Percentiles rank a stretch among this genome's conserved stretches.
Evolutionary conservation across 2,888 invertebrate genomes (phyloP).

Genomic region (Ditula angustiorana): DNA sequence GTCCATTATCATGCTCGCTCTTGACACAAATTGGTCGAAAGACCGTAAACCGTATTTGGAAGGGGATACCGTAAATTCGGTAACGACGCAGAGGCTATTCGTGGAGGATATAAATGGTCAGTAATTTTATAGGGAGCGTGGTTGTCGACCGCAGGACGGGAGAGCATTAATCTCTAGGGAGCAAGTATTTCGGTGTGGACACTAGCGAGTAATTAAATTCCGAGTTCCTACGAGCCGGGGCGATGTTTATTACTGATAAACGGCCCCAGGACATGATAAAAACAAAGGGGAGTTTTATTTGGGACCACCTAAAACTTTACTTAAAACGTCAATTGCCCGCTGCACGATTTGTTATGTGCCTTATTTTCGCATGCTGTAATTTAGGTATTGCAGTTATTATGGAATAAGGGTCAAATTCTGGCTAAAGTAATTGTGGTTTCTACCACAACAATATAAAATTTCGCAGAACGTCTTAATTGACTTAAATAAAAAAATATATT

Average conservation of each 20-base stretch:
- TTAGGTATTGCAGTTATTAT: too few relatives aligned
- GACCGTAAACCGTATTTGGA: conserved; percentile 39
- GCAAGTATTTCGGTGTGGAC: conserved; percentile 56
- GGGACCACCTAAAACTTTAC: conserved; percentile 28
- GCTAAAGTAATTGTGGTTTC: conserved; percentile 10
- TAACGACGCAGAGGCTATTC: conserved; percentile 42
- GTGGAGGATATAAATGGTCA: conserved; percentile 45
- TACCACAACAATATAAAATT: not conserved
- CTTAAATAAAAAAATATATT: not conserved
- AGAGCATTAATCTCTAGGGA: conserved; percentile 52
- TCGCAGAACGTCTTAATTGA: conserved; percentile 12
- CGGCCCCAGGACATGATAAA: conserved; percentile 55
- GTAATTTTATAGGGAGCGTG: conserved; percentile 47
- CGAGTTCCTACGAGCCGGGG: conserved; percentile 46
- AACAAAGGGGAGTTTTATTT: conserved; percentile 54
- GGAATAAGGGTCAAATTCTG: too few relatives aligned
- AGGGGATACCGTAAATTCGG: conserved; percentile 40
- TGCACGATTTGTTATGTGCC: too few relatives aligned
- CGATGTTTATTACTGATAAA: conserved; percentile 56
- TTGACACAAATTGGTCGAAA: conserved; percentile 46
- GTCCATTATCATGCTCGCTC: conserved; percentile 39
- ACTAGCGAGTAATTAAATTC: conserved; percentile 76
- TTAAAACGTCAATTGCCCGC: conserved; percentile 27
- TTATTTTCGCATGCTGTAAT: too few relatives aligned
- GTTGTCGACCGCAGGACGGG: conserved; percentile 47